A percentile compares a stretch with the other conserved stretches of the same genome.
These are phyloP conservation scores for Ptychochromis oligacanthus DNA, from an alignment of 2,113 vertebrate species.

Conservation along the genomic window DNA sequence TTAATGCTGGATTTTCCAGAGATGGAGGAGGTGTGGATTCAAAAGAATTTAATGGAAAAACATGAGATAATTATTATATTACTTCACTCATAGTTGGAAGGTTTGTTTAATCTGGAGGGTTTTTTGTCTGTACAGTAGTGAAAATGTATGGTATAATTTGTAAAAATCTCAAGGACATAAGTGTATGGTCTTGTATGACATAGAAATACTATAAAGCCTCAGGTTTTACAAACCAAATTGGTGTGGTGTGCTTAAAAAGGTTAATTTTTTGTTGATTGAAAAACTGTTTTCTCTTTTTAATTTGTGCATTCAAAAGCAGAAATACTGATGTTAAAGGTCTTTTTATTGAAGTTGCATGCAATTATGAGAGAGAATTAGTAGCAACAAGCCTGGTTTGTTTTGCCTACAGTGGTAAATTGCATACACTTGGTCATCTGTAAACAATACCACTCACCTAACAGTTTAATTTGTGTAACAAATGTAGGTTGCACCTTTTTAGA, in stretches of 20 bases:
- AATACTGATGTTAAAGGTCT: not conserved
- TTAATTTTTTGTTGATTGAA: not conserved
- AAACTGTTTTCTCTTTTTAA: not conserved
- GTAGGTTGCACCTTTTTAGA: not conserved
- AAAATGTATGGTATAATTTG: not conserved
- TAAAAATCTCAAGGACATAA: not conserved
- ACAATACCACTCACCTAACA: not conserved
- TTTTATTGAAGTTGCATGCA: too few species aligned
- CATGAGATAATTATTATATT: not conserved
- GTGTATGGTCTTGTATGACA: too few species aligned
- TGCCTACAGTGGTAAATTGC: not conserved
- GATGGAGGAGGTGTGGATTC: not conserved
- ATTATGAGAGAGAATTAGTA: too few species aligned
- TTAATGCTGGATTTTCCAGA: not conserved
- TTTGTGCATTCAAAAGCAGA: not conserved
- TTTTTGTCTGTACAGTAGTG: not conserved
- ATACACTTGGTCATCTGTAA: not conserved
- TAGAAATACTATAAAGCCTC: not conserved
- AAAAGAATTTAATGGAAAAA: not conserved
- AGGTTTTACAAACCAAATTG: not conserved
- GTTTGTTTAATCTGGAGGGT: not conserved
- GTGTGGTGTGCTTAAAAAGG: not conserved
- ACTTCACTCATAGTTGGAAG: not conserved
- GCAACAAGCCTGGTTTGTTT: not conserved
- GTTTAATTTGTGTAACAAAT: not conserved